These are phyloP conservation scores for Poecile atricapillus DNA, from an alignment of 2,113 vertebrate species.

Conservation along the genomic window DNA sequence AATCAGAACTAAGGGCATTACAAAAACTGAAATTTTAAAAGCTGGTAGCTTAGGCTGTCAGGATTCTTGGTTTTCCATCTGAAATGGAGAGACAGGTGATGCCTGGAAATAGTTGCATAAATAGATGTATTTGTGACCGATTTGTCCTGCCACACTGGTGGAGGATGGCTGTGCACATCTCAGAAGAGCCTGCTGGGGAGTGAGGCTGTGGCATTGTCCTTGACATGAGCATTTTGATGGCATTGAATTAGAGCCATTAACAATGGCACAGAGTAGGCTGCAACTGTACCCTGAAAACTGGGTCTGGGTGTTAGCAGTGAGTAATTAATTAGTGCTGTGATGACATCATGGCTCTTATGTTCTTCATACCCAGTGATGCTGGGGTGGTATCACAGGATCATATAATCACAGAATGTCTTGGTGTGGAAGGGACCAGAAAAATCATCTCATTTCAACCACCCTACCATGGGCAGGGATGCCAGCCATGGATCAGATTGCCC, in stretches of 20 bases:
- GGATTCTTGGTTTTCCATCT: not conserved
- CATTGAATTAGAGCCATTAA: not conserved
- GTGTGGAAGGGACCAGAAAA: not conserved
- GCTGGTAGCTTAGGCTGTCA: not conserved
- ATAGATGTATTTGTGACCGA: not conserved
- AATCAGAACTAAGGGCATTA: not conserved
- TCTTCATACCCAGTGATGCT: not conserved
- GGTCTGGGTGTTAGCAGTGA: not conserved
- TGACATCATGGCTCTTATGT: not conserved
- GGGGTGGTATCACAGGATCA: not conserved
- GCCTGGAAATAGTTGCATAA: not conserved
- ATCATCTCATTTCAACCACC: not conserved
- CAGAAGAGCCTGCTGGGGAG: not conserved
- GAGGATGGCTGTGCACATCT: not conserved
- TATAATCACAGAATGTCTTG: not conserved
- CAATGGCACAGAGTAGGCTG: rapidly evolving
- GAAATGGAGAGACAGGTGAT: not conserved
- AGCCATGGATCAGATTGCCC: rapidly evolving
- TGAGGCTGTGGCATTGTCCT: not conserved
- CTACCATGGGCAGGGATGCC: not conserved
- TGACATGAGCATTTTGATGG: not conserved
- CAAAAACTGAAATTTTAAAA: not conserved
- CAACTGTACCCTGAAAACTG: not conserved
- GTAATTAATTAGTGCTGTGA: not conserved
- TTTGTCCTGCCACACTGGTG: not conserved